Evolutionary conservation across 2,797 vertebrate species (phyloP), one percentile per base, ranked within the genome.

Genomic region (Urocyon cinereoargenteus): DNA sequence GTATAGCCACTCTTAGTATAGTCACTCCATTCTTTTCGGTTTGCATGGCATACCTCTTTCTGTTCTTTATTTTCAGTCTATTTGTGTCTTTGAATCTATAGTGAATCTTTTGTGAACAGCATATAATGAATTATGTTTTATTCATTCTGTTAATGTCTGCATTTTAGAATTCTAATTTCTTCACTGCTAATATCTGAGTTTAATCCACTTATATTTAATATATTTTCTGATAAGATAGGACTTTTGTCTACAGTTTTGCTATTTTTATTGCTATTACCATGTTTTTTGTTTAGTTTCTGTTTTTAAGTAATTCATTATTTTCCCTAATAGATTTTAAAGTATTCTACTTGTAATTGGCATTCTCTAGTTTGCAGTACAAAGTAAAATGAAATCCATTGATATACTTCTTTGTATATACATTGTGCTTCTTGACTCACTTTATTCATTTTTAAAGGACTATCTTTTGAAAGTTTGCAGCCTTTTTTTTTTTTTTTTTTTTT

Each of bases 361-460:
- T 85, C 18, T 78, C 53, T 93, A 49, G 72, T 78, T 89, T 84
- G 22, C 22, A 79, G 28, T 45, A 89, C 3, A 45, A 22, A 28
- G 28, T 45, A 79, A 93, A 96, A 85, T 96, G 79, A 85, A 93
- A 61, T 61, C 13, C 22, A 89, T 70, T 77, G 8, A 18, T 89
- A 84, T 77, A 83, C 36, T 88, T 45, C 11, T 82, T 83, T 68
- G 34, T 55, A 68, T 55, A 68, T 68, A 51, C 9, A 26, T 70
- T 83, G 59, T 55, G 26, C 40, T 89, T 53, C 40, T 68, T 84
- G 5, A 31, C 24, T 92, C 31, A 36, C 59, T 87, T 86, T 53
- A 79, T 85, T 91, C 31, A 19, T 90, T 78, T 66, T 77, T 68
- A 0, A 26, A 83, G 86, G 45, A 40, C 34, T 68, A 61, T 45